Percentiles rank a stretch among this genome's conserved stretches.
phyloP scores from a whole-genome alignment of 1,140 invertebrate species.

The Drosophila ficusphila region DNA sequence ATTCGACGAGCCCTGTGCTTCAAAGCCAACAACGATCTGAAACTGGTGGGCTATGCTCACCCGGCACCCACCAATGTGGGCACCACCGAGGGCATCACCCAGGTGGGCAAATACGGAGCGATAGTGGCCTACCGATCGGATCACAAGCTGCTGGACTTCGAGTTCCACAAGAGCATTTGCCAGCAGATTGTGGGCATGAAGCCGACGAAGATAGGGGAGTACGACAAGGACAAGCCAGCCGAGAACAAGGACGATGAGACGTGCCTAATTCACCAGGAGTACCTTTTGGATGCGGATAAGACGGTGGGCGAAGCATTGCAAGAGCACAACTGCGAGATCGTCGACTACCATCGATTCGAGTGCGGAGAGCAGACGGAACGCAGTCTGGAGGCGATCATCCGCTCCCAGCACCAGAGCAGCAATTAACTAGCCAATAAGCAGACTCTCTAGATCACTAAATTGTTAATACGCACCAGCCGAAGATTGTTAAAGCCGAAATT shows the following conservation, averaged over 20 bases:
- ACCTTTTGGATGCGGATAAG: conserved; percentile 90
- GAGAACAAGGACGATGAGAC: conserved; percentile 89
- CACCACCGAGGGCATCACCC: conserved; percentile 83
- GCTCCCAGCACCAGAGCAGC: conserved; percentile 57
- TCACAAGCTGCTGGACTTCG: conserved; percentile 79
- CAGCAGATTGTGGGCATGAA: conserved; percentile 97
- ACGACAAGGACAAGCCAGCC: conserved; percentile 87
- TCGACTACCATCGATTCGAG: conserved; percentile 94
- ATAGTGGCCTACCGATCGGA: conserved; percentile 88
- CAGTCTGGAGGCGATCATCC: conserved; percentile 58
- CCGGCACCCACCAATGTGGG: conserved; percentile 85
- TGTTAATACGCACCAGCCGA: conserved; percentile 41
- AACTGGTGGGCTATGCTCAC: conserved; percentile 90
- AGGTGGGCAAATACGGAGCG: conserved; percentile 93
- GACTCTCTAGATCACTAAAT: conserved; percentile 39
- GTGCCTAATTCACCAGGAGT: conserved; percentile 93
- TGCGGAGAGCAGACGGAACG: conserved; percentile 87
- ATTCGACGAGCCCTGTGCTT: conserved; percentile 91
- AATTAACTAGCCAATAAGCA: conserved; percentile 36
- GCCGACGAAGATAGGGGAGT: conserved; percentile 90
- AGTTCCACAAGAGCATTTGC: conserved; percentile 90
- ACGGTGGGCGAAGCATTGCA: conserved; percentile 90
- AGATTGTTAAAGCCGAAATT: conserved; percentile 26
- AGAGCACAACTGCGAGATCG: conserved; percentile 88
- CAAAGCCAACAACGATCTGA: conserved; percentile 86